Evolutionary conservation across 2,113 vertebrate species (phyloP).

Genomic region (Chionodraco myersi): DNA sequence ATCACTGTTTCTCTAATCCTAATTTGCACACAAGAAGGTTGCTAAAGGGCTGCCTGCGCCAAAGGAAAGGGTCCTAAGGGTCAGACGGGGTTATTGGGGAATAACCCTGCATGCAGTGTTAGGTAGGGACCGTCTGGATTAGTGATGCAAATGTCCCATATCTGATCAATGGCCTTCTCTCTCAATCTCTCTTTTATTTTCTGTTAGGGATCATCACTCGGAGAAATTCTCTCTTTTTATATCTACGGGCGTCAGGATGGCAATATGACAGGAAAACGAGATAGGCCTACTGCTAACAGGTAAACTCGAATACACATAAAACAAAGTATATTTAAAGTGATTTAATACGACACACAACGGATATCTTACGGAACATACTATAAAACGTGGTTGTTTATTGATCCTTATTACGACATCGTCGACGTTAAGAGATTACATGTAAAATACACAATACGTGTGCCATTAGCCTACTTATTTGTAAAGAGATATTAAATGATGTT

Average conservation of each 20-base stretch:
- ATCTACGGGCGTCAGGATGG: neutral
- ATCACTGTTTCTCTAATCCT: constrained; percentile 74
- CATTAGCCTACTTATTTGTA: neutral
- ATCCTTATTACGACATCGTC: too few species aligned
- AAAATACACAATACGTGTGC: neutral
- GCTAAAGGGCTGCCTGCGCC: constrained; percentile 56
- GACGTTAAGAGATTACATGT: neutral
- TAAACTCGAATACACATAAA: too few species aligned
- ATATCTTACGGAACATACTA: too few species aligned
- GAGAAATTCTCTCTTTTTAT: neutral
- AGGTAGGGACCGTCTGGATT: constrained; percentile 71
- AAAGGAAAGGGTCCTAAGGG: constrained; percentile 69
- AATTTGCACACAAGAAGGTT: constrained; percentile 79
- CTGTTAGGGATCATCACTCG: neutral
- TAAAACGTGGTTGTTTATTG: neutral
- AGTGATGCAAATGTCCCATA: constrained; percentile 72
- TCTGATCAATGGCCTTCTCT: constrained; percentile 49
- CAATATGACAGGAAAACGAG: neutral
- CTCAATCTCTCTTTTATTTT: constrained; percentile 46
- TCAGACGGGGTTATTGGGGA: constrained; percentile 71
- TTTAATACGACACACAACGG: neutral
- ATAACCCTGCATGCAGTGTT: constrained; percentile 58
- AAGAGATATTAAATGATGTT: neutral
- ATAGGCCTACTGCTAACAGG: too few species aligned
- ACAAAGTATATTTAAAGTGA: too few species aligned